Conservation (phyloP, 2,888 invertebrate species). For the Tinea pellionella region DNA sequence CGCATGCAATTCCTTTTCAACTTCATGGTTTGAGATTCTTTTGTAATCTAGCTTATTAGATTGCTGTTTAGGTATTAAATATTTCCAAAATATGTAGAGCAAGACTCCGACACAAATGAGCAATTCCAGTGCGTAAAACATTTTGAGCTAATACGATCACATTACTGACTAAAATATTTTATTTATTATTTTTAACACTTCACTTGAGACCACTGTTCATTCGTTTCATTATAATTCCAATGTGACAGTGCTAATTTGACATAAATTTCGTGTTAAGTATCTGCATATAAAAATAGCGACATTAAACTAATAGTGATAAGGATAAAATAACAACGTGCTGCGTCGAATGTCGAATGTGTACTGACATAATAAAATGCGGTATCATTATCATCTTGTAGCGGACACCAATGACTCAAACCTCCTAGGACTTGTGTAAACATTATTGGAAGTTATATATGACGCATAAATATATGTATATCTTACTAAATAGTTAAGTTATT, state of each 20-base stretch:
- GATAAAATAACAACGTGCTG: slow-evolving; percentile 19
- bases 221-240: background rate
- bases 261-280: background rate
- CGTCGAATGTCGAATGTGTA: slow-evolving; percentile 32
- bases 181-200: background rate
- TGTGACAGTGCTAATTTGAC: background rate
- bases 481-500: background rate
- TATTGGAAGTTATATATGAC: slow-evolving; percentile 18
- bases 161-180: slow-evolving; percentile 42
- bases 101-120: slow-evolving; percentile 46
- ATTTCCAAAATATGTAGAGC: slow-evolving; percentile 49
- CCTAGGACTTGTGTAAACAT: slow-evolving; percentile 51
- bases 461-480: background rate
- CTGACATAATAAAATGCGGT: slow-evolving; percentile 35
- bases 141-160: slow-evolving; percentile 41
- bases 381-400: slow-evolving; percentile 45
- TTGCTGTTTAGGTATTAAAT: slow-evolving; percentile 24
- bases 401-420: slow-evolving; percentile 47
- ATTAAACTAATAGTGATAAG: background rate
- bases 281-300: slow-evolving; percentile 1
- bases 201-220: background rate
- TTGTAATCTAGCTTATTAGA: slow-evolving; percentile 16
- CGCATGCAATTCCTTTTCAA: background rate
- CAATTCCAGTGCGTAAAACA: slow-evolving; percentile 42
- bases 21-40: background rate